Evolutionary conservation across 2,797 vertebrate species (phyloP), one percentile per base, ranked within the genome.

Genomic region (Cyprinodon diabolis): DNA sequence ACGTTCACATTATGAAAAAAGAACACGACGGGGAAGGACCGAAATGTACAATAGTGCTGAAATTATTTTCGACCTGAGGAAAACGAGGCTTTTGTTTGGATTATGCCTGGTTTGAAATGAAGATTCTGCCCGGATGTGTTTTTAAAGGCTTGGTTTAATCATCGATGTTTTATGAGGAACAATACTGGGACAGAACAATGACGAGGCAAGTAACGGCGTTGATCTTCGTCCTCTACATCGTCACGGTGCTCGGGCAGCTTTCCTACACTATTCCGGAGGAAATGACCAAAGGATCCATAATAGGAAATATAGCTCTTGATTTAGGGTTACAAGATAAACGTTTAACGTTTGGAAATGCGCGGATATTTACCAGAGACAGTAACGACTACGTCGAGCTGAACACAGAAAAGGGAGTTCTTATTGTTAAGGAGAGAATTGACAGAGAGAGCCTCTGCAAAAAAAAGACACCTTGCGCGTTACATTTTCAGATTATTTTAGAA

Each of bases 371-470:
- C 1, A 56, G 79, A 23, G 76, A 87, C 63, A 86, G 73, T 4
- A 75, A 19, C 13, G 84, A 88, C 62, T 96, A 94, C 86, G 93
- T 96, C 81, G 94, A 94, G 81, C 90, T 95, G 43, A 95, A 95
- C 84, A 86, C 90, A 77, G 84, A 88, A 55, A 93, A 87, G 9
- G 96, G 96, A 47, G 79, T 93, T 77, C 89, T 97, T 84, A 90
- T 95, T 5, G 90, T 97, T 71, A 94, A 88, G 57, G 95, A 96
- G 23, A 91, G 91, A 69, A 93, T 96, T 79, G 95, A 96, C 72
- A 92, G 96, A 77, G 96, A 94, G 58, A 71, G 84, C 52, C 69
- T 94, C 3, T 95, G 94, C 66, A 81, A 94, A 1, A 77, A 94
- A 0, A 84, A 92, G 4, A 83, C 87, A 0, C 85, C 86, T 30